Base-by-base conservation (phyloP, 2,797 vertebrate genomes). In the Urosaurus nigricauda region DNA sequence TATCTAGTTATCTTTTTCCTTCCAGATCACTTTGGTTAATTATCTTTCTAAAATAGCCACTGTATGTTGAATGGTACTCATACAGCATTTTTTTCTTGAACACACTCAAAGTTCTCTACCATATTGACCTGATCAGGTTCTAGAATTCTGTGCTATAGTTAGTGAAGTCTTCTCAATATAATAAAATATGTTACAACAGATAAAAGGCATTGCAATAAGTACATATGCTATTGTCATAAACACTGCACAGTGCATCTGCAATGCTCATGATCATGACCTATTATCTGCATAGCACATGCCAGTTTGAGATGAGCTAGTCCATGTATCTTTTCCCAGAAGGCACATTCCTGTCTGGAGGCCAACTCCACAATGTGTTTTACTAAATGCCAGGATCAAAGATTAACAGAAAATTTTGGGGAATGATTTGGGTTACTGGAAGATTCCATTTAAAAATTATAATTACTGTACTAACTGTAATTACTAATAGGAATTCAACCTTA, bases 341-440 rank as follows among this genome's bases (percentile, higher is more conserved):
- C 51, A 87, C n/a, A 71, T 7, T 21, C 32, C 35, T 71, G 21
- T 29, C 35, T 17, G 40, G 63, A 16, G 58, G 37, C 47, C 73
- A 56, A 16, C 29, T 63, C 17, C 29, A 53, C 2, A 47, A 32
- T 79, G 14, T 80, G 21, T 80, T 80, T 51, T 56, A 73, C 77
- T 56, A 87, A 87, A 71, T 32, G n/a, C 26, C 43, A 56, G n/a
- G 71, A n/a, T 3, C 60, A 79, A 87, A 79, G n/a, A 40, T 71
- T 80, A 56, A 87, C 35, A 37, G 16, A 71, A 4, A 47, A 29
- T 35, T 87, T 87, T 71, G 9, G 60, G 3, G 47, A 71, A 21
- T 51, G 63, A 37, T 29, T 19, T 53, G 24, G 63, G 24, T 79
- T 71, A 71, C 4, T 32, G 9, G 60, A 87, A 8, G 24, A 80